Evolutionary conservation across 1,140 invertebrate species (phyloP).

Genomic region (Triops cancriformis): DNA sequence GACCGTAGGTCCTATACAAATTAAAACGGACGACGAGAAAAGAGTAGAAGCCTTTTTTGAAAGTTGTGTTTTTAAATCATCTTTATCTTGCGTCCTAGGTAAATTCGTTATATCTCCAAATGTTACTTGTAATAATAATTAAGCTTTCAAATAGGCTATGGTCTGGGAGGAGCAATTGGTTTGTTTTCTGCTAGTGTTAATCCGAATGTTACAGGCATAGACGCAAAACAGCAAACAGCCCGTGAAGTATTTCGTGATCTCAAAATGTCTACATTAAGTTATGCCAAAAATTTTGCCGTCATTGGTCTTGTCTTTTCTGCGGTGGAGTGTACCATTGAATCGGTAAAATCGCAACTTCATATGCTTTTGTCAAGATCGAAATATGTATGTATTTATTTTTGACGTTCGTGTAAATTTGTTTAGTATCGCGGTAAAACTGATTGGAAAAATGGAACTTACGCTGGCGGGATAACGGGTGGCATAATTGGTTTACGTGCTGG

Average conservation of each 20-base stretch:
- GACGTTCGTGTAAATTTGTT: too few species aligned
- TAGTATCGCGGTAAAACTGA: constrained; percentile 84
- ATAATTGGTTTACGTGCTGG: constrained; percentile 92
- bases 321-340: constrained; percentile 87
- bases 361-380: constrained; percentile 10
- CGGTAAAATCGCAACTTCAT: constrained; percentile 45
- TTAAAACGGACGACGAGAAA: constrained; percentile 80
- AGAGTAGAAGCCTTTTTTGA: constrained; percentile 76
- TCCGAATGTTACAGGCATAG: constrained; percentile 57
- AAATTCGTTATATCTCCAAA: constrained; percentile 34
- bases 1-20: constrained; percentile 58
- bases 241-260: constrained; percentile 81
- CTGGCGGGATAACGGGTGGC: constrained; percentile 86
- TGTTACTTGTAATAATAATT: neutral
- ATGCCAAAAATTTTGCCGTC: constrained; percentile 96
- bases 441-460: constrained; percentile 92
- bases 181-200: constrained; percentile 92
- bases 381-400: constrained; percentile 35
- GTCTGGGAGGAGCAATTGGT: constrained; percentile 83
- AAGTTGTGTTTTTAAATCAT: constrained; percentile 84
- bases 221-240: constrained; percentile 69
- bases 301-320: constrained; percentile 87
- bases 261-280: constrained; percentile 77
- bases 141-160: constrained; percentile 60
- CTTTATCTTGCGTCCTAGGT: constrained; percentile 84